A percentile compares a stretch with the other conserved stretches of the same genome.
These are phyloP conservation scores for Darevskia nairensis DNA, from an alignment of 2,797 vertebrate species.

Conservation along the genomic window DNA sequence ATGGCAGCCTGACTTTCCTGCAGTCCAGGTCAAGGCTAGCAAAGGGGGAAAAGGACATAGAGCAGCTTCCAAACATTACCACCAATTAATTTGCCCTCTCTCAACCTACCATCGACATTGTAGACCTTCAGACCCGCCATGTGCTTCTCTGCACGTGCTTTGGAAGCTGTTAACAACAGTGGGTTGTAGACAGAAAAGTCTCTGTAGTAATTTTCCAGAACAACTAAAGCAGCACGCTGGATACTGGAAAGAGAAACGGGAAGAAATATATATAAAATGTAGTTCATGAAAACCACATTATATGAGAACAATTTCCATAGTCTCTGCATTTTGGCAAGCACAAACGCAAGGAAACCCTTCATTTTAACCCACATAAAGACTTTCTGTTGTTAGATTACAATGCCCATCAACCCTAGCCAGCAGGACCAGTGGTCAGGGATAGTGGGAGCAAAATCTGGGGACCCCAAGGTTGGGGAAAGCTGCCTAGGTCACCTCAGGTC, in stretches of 20 bases:
- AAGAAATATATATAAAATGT: conserved; percentile 7
- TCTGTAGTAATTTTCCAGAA: conserved; percentile 96
- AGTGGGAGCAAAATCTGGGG: too few species aligned
- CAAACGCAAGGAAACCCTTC: background rate
- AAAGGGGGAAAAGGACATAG: background rate
- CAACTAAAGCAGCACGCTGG: conserved; percentile 90
- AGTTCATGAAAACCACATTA: background rate
- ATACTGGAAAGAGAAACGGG: conserved; percentile 77
- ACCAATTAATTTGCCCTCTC: conserved; percentile 4
- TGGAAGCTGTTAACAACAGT: conserved; percentile 89
- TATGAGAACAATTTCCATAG: background rate
- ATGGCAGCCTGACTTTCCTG: background rate
- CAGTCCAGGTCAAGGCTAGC: background rate
- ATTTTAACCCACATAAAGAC: background rate
- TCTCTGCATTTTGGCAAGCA: background rate
- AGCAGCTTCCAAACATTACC: conserved; percentile 11
- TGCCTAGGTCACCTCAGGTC: background rate
- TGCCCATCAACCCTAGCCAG: too few species aligned
- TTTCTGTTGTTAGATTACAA: too few species aligned
- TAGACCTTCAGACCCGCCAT: conserved; percentile 95
- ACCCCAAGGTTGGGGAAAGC: too few species aligned
- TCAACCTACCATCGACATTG: conserved; percentile 90
- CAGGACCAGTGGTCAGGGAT: too few species aligned
- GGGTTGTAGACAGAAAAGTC: conserved; percentile 96
- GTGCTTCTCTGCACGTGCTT: conserved; percentile 90